A percentile compares a stretch with the other conserved stretches of the same genome.
These are phyloP conservation scores for Anguilla rostrata DNA, from an alignment of 2,113 vertebrate species.

Conservation along the genomic window DNA sequence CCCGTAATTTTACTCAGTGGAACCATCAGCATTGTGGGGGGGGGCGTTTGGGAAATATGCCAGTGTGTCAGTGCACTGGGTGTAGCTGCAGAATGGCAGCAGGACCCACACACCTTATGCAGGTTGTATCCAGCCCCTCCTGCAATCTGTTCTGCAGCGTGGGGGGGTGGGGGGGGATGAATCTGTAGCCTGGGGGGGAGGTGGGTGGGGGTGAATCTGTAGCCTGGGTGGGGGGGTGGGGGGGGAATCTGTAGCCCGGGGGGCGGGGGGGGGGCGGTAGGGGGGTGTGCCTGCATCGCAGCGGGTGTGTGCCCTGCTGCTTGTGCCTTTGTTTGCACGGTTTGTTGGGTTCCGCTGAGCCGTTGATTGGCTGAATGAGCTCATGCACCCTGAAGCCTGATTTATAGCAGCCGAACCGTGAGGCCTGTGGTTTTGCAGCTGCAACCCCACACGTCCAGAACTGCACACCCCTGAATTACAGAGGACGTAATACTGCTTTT, in stretches of 20 bases:
- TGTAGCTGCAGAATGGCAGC: background rate
- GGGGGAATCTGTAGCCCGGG: background rate
- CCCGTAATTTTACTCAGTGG: background rate
- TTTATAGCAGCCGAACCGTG: background rate
- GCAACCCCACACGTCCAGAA: background rate
- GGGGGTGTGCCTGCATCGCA: background rate
- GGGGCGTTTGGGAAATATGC: background rate
- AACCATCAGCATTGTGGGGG: background rate
- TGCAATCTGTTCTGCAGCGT: background rate
- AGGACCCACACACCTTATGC: background rate
- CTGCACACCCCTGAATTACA: background rate
- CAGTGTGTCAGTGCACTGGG: background rate
- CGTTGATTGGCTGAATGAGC: conserved; percentile 4
- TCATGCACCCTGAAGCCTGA: background rate
- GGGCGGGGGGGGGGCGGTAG: background rate
- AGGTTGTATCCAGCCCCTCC: background rate
- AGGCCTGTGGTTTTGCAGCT: background rate
- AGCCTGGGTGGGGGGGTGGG: background rate
- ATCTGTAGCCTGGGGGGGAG: background rate
- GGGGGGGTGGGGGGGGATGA: background rate
- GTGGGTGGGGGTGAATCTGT: background rate
- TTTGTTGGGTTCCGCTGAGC: background rate
- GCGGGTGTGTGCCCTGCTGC: background rate
- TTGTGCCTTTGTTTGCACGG: background rate
- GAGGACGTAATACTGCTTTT: conserved; percentile 5